These are phyloP conservation scores for Cyclophora albipunctata DNA, from an alignment of 2,888 invertebrate species.

Conservation along the genomic window DNA sequence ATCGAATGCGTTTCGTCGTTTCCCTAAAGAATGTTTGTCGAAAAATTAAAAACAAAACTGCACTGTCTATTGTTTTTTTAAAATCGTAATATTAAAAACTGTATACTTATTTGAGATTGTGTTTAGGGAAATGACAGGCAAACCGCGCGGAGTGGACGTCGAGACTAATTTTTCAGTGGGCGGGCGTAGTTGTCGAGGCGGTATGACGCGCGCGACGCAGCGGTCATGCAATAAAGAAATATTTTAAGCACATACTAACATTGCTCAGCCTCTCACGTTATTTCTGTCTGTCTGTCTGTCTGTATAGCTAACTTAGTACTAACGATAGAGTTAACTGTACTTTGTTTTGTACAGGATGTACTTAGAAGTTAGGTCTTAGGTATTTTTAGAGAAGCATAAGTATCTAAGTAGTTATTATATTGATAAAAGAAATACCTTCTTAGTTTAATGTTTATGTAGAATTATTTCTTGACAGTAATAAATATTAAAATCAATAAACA, in stretches of 20 bases:
- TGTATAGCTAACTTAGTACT: no score
- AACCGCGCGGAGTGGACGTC: slow-evolving; percentile 76
- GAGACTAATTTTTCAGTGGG: slow-evolving; percentile 71
- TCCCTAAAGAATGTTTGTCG: slow-evolving; percentile 29
- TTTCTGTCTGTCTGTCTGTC: no score
- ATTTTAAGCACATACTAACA: slow-evolving; percentile 12
- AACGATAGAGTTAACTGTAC: no score
- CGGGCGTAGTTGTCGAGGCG: slow-evolving; percentile 51
- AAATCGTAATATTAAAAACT: neutral
- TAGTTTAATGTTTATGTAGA: no score
- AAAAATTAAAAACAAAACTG: neutral
- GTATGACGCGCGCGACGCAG: slow-evolving; percentile 30
- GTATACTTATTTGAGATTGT: slow-evolving; percentile 5
- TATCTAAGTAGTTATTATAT: no score
- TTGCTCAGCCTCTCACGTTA: neutral
- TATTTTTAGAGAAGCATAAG: no score
- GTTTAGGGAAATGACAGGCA: slow-evolving; percentile 61
- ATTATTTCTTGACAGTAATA: no score
- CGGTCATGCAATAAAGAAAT: slow-evolving; percentile 53
- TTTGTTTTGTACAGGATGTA: no score
- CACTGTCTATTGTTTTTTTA: neutral
- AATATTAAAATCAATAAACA: no score
- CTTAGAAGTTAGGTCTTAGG: no score
- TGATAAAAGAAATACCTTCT: no score
- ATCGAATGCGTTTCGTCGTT: slow-evolving; percentile 44